Conservation (phyloP, 2,797 vertebrate genomes). For the Fundulus diaphanus region DNA sequence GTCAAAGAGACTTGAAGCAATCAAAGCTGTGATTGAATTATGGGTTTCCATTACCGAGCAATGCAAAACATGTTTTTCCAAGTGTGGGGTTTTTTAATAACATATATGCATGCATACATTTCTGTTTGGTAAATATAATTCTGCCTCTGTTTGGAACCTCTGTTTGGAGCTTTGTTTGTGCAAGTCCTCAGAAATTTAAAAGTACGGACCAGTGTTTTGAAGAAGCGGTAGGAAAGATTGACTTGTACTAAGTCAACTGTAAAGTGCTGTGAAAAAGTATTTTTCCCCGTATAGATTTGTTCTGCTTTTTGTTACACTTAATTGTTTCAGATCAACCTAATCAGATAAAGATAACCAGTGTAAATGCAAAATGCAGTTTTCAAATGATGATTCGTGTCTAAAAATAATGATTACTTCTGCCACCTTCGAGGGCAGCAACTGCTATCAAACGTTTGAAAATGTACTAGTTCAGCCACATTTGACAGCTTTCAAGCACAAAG, state of each 20-base stretch:
- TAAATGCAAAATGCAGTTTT: neutral
- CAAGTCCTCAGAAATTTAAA: constrained; percentile 10
- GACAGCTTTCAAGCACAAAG: neutral
- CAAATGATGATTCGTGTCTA: no score
- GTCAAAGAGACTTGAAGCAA: constrained; percentile 56
- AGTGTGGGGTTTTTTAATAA: neutral
- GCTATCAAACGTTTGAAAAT: neutral
- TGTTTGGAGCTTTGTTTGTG: constrained; percentile 3
- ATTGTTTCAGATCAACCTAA: neutral
- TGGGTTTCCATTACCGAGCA: constrained; percentile 22
- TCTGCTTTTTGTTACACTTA: neutral
- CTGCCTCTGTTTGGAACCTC: neutral
- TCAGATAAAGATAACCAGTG: neutral
- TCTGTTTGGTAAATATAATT: neutral
- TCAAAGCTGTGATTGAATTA: constrained; percentile 56
- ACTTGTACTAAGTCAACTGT: neutral
- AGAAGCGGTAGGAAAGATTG: neutral
- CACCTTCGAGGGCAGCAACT: neutral
- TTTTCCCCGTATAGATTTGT: neutral
- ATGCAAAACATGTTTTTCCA: constrained; percentile 1
- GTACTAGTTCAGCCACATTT: neutral
- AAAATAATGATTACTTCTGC: neutral
- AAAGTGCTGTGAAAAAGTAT: neutral
- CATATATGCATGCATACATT: neutral
- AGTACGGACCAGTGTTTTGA: neutral